Base-by-base conservation (phyloP, 1,140 invertebrate genomes). In the Drosophila erecta region DNA sequence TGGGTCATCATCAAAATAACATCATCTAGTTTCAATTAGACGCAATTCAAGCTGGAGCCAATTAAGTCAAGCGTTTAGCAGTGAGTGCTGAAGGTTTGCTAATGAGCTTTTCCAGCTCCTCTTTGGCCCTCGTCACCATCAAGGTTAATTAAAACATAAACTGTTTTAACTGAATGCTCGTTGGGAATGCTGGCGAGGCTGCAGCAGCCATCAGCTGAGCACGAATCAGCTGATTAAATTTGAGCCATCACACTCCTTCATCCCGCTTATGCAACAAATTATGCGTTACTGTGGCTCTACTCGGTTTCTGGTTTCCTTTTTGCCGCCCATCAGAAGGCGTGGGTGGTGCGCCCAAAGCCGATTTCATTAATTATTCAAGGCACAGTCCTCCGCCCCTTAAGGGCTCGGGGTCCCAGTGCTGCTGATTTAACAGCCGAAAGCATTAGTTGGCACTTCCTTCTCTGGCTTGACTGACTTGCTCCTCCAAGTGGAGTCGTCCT, bases 321-420 rank as follows among this genome's bases (percentile, higher is more conserved):
- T 41, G 61, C 49, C 49, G 33, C 65, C 46, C 44, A 50, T 8
- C 33, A 50, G 40, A 7, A n/a, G 43, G 44, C n/a, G 8, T 15
- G 40, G n/a, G 40, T 41, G 40, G n/a, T 27, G 22, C 46, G 71
- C 37, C 57, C 17, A 55, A 56, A 62, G 54, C 46, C 70, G 80
- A 72, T 79, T 76, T 84, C 76, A 79, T 84, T 84, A 84, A 84
- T 80, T 85, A 84, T 84, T 85, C 80, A 85, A 59, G 41, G 50
- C 80, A 85, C 76, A 71, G 72, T 57, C 20, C 44, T 57, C 20
- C 44, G 22, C 49, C 30, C 22, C 59, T 46, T 14, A 46, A 49
- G 55, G 58, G 17, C 1, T 17, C 17, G 17, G 17, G 44, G 37
- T 33, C 30, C 46, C 40, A 59, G 49, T 67, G 49, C 44, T 58